These are phyloP conservation scores for Daubentonia madagascariensis DNA, from an alignment of 2,113 vertebrate genomes.

Conservation along the genomic window DNA sequence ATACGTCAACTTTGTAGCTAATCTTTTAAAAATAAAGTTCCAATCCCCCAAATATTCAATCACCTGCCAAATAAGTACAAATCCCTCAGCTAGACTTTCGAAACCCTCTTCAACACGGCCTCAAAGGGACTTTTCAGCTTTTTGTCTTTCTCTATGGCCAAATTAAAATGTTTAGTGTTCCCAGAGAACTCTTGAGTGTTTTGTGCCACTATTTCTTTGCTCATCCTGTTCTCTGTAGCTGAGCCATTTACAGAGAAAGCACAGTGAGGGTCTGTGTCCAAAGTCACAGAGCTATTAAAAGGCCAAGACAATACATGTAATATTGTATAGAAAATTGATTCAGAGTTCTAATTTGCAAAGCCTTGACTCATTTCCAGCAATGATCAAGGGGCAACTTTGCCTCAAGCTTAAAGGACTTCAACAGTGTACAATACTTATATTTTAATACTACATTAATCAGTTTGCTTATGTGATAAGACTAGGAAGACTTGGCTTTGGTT, in stretches of 20 bases:
- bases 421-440: neutral
- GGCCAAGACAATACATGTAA: neutral
- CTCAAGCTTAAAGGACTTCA: neutral
- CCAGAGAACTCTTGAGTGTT: neutral
- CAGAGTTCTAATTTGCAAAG: neutral
- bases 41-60: neutral
- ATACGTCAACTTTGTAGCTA: neutral
- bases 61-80: neutral
- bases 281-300: neutral
- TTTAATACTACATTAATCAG: neutral
- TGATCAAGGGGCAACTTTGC: neutral
- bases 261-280: neutral
- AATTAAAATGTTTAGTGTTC: neutral
- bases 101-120: neutral
- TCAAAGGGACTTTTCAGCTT: neutral
- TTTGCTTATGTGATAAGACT: neutral
- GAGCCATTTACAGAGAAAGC: neutral
- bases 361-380: neutral
- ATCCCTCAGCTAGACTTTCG: neutral
- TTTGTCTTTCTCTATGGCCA: neutral
- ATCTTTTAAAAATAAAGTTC: neutral
- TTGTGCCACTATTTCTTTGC: neutral
- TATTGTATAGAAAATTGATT: neutral
- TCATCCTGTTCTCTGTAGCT: neutral
- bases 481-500: neutral